Evolutionary conservation across 2,888 invertebrate species (phyloP).

Genomic region (Linhomoeus sp.): DNA sequence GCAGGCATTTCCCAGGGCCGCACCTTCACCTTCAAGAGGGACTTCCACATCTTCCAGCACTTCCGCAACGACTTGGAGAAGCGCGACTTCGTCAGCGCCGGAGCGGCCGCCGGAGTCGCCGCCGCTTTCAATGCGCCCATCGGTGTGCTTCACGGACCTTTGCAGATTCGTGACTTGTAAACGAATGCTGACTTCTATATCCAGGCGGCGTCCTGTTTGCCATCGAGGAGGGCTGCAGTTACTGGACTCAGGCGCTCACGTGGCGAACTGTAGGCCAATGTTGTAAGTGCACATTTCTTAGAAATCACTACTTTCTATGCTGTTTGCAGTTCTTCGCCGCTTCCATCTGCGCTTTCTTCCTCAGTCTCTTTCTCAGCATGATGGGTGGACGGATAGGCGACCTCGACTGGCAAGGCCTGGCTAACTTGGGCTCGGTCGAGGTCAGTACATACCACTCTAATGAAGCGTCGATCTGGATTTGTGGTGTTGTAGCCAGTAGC

Average conservation of each 20-base stretch:
- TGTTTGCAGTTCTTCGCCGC: conserved; percentile 62
- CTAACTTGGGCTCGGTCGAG: too few species aligned
- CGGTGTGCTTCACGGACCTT: conserved; percentile 35
- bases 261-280: conserved; percentile 89
- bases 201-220: conserved; percentile 79
- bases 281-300: too few species aligned
- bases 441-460: too few species aligned
- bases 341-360: conserved; percentile 73
- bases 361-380: conserved; percentile 57
- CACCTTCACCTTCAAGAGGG: conserved; percentile 20
- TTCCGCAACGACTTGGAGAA: conserved; percentile 90
- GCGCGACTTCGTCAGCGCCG: conserved; percentile 83
- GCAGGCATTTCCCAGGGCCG: conserved; percentile 90
- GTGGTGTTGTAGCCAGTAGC: too few species aligned
- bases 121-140: conserved; percentile 89
- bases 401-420: conserved; percentile 45
- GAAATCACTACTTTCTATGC: too few species aligned
- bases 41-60: conserved; percentile 47
- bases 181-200: not conserved
- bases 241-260: conserved; percentile 84
- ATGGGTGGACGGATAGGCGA: conserved; percentile 47
- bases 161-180: too few species aligned
- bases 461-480: too few species aligned
- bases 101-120: conserved; percentile 77
- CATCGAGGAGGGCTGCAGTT: conserved; percentile 84